phyloP scores from a whole-genome alignment of 2,113 vertebrate species.

The Mormyrus lacerda region DNA sequence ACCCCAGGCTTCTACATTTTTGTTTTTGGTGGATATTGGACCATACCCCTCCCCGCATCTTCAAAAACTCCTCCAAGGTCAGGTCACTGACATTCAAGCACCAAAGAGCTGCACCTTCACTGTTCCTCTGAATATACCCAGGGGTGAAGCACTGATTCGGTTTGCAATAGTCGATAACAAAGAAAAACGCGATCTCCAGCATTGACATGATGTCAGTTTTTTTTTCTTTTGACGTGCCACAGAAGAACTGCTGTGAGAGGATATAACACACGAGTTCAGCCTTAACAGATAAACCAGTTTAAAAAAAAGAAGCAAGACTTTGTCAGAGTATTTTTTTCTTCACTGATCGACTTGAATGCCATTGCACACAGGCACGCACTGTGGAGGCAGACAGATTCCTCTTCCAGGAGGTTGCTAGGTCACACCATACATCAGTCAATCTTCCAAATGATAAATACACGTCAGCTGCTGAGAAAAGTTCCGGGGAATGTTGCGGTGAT shows the following conservation, averaged over 20 bases:
- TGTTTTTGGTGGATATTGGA: not conserved
- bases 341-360: not conserved
- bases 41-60: not conserved
- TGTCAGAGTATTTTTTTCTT: not conserved
- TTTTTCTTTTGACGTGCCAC: not conserved
- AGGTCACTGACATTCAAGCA: not conserved
- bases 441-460: not conserved
- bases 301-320: not conserved
- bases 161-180: not conserved
- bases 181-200: not conserved
- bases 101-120: not conserved
- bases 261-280: not conserved
- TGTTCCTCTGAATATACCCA: slow-evolving; percentile 13
- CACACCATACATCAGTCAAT: not conserved
- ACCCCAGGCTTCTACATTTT: not conserved
- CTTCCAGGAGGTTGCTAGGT: not conserved
- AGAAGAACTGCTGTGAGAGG: not conserved
- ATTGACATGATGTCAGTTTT: not conserved
- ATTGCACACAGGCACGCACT: not conserved
- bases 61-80: not conserved
- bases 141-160: not conserved
- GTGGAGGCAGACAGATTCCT: not conserved
- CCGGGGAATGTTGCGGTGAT: not conserved
- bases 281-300: slow-evolving; percentile 9
- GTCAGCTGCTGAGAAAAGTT: not conserved